These are phyloP conservation scores for Amazona finschi DNA, from an alignment of 2,797 vertebrate species.

Conservation along the genomic window DNA sequence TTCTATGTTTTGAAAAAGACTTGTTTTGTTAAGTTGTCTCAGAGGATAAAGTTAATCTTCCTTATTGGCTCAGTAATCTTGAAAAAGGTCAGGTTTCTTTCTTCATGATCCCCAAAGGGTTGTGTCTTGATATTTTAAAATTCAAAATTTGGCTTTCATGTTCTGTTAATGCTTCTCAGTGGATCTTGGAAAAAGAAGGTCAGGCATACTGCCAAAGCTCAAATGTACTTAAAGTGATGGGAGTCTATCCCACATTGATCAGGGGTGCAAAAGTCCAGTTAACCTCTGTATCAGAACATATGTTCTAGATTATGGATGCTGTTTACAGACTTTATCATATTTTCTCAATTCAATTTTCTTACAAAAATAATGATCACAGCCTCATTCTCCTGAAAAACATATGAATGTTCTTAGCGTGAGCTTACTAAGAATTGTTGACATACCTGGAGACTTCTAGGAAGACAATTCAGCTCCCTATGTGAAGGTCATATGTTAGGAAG, in stretches of 20 bases:
- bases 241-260: neutral
- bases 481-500: neutral
- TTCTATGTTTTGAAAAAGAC: slow-evolving; percentile 4
- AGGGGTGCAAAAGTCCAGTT: neutral
- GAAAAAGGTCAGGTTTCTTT: neutral
- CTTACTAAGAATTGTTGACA: neutral
- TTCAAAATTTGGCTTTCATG: neutral
- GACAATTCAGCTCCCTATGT: neutral
- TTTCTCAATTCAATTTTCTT: neutral
- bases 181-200: neutral
- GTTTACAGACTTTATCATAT: neutral
- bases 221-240: neutral
- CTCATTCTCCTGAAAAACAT: neutral
- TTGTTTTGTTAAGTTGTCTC: neutral
- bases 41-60: neutral
- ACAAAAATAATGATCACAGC: neutral
- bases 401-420: neutral
- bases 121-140: neutral
- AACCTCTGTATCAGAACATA: neutral
- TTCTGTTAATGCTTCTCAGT: neutral
- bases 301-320: neutral
- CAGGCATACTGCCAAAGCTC: neutral
- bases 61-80: neutral
- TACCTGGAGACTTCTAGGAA: neutral
- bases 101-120: neutral